These are phyloP conservation scores for Lepisosteus osseus DNA, from an alignment of 2,113 vertebrate species.

Conservation along the genomic window DNA sequence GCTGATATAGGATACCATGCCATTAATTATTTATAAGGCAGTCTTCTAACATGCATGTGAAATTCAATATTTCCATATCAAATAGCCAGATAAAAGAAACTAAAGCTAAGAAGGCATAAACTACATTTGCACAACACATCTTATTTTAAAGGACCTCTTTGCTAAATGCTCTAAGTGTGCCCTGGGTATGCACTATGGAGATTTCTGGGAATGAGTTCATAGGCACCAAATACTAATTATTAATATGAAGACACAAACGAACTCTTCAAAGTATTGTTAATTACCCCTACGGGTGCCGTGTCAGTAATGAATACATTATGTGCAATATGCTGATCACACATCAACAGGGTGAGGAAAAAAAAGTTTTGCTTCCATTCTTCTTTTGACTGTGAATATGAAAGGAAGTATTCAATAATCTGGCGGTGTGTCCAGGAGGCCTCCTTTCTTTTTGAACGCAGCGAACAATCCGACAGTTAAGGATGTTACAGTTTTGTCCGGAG, in stretches of 20 bases:
- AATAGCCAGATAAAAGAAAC: constrained; percentile 41
- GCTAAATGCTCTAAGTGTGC: constrained; percentile 3
- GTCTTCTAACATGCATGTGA: constrained; percentile 38
- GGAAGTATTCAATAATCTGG: too few species aligned
- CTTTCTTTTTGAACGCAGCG: too few species aligned
- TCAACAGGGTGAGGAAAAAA: not conserved
- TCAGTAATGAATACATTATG: constrained; percentile 7
- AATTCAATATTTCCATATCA: constrained; percentile 53
- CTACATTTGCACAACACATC: constrained; percentile 18
- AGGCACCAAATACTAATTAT: constrained; percentile 19
- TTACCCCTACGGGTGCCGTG: constrained; percentile 8
- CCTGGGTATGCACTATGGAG: constrained; percentile 15
- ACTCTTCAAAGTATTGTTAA: constrained; percentile 26
- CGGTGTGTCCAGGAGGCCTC: too few species aligned
- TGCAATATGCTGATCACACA: constrained; percentile 12
- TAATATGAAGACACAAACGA: constrained; percentile 15
- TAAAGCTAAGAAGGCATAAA: constrained; percentile 22
- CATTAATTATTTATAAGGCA: constrained; percentile 62
- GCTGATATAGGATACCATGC: constrained; percentile 45
- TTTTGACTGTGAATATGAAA: not conserved
- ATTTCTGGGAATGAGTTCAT: constrained; percentile 16
- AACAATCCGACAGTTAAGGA: too few species aligned
- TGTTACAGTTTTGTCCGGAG: too few species aligned
- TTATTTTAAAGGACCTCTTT: constrained; percentile 21
- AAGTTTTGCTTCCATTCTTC: constrained; percentile 7